A percentile compares a stretch with the other conserved stretches of the same genome.
phyloP scores from a whole-genome alignment of 2,797 vertebrate species.

The Odontamblyopus lacepedii region DNA sequence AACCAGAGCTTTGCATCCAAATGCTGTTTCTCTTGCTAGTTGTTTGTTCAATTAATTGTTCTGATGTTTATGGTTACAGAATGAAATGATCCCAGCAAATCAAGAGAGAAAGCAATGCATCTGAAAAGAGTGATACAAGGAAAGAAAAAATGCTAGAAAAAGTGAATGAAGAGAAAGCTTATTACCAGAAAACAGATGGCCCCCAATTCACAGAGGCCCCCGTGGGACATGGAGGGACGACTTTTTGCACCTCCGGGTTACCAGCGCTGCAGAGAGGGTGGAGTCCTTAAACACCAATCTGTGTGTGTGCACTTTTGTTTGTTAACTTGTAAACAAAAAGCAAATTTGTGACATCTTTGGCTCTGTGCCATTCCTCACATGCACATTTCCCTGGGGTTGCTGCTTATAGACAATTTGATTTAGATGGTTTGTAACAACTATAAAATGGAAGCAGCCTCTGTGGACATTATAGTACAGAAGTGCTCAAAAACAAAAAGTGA shows the following conservation, averaged over 20 bases:
- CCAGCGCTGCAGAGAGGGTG: slow-evolving; percentile 53
- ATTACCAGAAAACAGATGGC: slow-evolving; percentile 84
- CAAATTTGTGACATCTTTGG: slow-evolving; percentile 63
- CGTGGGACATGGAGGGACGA: slow-evolving; percentile 66
- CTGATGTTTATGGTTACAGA: slow-evolving; percentile 6
- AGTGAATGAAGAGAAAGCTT: slow-evolving; percentile 74
- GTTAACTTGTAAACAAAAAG: slow-evolving; percentile 71
- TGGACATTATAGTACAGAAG: slow-evolving; percentile 18
- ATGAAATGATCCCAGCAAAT: slow-evolving; percentile 17
- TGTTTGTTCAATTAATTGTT: slow-evolving; percentile 36
- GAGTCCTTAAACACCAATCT: slow-evolving; percentile 63
- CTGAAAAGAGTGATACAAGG: slow-evolving; percentile 2
- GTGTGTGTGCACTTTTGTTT: slow-evolving; percentile 65
- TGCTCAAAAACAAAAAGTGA: slow-evolving; percentile 27
- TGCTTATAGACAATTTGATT: slow-evolving; percentile 48
- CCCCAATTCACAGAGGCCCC: slow-evolving; percentile 76
- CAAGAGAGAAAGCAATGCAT: slow-evolving; percentile 14
- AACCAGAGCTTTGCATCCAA: slow-evolving; percentile 37
- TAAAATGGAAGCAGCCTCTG: slow-evolving; percentile 19
- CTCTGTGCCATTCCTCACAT: slow-evolving; percentile 40
- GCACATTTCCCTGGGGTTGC: slow-evolving; percentile 51
- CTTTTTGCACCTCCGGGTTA: slow-evolving; percentile 72
- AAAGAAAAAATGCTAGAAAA: slow-evolving; percentile 33
- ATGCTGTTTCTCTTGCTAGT: slow-evolving; percentile 25
- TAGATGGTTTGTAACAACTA: slow-evolving; percentile 26